These are phyloP conservation scores for Megaceryle alcyon DNA, from an alignment of 2,797 vertebrate genomes.

Conservation along the genomic window DNA sequence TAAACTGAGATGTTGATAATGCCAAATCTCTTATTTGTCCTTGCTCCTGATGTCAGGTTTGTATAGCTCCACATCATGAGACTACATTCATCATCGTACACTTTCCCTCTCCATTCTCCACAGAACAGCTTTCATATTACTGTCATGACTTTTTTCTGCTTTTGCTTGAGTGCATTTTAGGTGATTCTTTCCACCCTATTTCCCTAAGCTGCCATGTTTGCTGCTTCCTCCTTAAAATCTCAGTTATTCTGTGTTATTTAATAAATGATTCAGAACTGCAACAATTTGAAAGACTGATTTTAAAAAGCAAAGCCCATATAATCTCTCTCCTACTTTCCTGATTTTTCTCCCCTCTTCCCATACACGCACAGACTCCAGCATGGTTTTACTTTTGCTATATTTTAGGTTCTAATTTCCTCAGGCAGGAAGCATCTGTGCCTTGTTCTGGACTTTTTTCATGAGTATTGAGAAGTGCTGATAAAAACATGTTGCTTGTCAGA, in stretches of 20 bases:
- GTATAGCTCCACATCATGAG: background rate
- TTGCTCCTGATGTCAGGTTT: background rate
- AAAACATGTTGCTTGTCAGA: background rate
- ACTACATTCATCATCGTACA: rapidly evolving
- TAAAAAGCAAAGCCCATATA: background rate
- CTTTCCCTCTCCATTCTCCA: background rate
- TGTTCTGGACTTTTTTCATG: background rate
- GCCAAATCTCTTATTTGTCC: background rate
- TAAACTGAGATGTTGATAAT: background rate
- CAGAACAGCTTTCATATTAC: background rate
- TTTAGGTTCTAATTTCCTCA: background rate
- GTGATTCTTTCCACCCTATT: slow-evolving; percentile 5
- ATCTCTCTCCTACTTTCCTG: background rate
- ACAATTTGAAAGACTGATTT: background rate
- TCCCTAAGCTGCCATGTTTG: background rate
- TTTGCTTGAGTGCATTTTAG: background rate
- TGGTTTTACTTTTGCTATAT: background rate
- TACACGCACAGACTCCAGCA: background rate
- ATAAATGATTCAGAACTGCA: background rate
- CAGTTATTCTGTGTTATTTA: background rate
- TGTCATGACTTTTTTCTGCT: background rate
- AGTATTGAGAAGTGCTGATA: background rate
- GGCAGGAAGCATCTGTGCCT: background rate
- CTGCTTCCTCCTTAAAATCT: background rate
- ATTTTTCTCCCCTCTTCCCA: background rate